Evolutionary conservation across 2,888 invertebrate genomes (phyloP), one percentile per base, ranked within the genome.

Genomic region (Eretmocerus hayati): DNA sequence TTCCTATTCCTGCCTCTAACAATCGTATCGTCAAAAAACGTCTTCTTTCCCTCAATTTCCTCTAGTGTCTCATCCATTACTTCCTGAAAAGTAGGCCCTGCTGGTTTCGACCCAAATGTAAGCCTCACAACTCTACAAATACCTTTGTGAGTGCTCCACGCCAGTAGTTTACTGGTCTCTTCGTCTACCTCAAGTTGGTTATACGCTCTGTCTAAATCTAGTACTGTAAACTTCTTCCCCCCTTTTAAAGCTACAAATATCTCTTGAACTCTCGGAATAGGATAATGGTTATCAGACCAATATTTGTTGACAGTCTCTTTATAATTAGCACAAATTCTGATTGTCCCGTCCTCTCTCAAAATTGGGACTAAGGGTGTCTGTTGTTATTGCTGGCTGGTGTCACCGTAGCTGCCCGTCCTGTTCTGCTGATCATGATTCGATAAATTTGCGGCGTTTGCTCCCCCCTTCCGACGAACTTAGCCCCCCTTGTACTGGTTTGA

Each of bases 101-200:
- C 64, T 13, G 65, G 61, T 26, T 66, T 63, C 2, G 35, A 60
- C 5, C 66, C 66, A 56, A 62, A 66, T 13, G 65, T 59, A n/a
- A 65, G 48, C 44, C 64, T 44, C 32, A 58, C 48, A 45, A 60
- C 48, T 8, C 32, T 30, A 45, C 43, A 58, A 18, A 58, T 46
- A 3, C 56, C 57, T 9, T 30, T 52, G 19, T 58, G 57, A 11
- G 62, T 63, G 36, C 57, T 61, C 50, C 60, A 58, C 1, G 62
- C 61, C n/a, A 60, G 55, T 23, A 58, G 54, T 38, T 55, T 57
- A 13, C 52, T 40, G 2, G 54, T 57, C 19, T 58, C 49, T 16
- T 63, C 59, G 18, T 36, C 36, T 26, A 69, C 45, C 35, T 56
- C 56, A 6, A 68, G 53, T 56, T 71, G 67, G 48, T 26, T 26